Percentiles rank a stretch among this genome's conserved stretches.
These are phyloP conservation scores for Tor tambroides DNA, from an alignment of 2,113 vertebrate genomes.

Conservation along the genomic window DNA sequence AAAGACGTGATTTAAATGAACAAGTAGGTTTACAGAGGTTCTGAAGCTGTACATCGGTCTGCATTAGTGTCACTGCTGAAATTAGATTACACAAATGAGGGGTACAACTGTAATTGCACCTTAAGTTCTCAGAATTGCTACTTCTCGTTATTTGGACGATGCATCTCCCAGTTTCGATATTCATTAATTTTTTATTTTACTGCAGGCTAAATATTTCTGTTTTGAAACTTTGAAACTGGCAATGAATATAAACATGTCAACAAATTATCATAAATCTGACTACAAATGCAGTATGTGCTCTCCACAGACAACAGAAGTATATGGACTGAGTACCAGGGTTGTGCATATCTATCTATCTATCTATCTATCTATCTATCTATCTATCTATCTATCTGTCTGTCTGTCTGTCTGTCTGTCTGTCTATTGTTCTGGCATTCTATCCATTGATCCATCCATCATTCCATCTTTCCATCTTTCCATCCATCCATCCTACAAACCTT, in stretches of 20 bases:
- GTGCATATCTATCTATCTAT: neutral
- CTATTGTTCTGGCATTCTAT: neutral
- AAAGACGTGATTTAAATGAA: neutral
- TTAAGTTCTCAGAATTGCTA: neutral
- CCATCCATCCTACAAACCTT: neutral
- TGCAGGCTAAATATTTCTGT: conserved; percentile 10
- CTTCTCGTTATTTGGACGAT: neutral
- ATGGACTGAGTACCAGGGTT: neutral
- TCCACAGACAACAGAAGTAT: neutral
- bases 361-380: neutral
- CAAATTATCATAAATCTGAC: conserved; percentile 13
- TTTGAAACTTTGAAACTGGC: neutral
- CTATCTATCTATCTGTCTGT: neutral
- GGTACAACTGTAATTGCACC: neutral
- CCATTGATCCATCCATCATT: neutral
- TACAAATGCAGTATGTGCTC: neutral
- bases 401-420: neutral
- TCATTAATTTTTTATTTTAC: conserved; percentile 7
- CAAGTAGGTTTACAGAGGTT: neutral
- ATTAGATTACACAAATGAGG: neutral
- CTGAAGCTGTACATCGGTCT: neutral
- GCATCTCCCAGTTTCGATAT: neutral
- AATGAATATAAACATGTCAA: neutral
- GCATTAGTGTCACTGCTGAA: neutral
- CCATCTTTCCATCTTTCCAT: neutral